Percentiles rank a stretch among this genome's conserved stretches.
Conservation (phyloP, 1,140 invertebrate genomes). For the Tetragnatha versicolor region DNA sequence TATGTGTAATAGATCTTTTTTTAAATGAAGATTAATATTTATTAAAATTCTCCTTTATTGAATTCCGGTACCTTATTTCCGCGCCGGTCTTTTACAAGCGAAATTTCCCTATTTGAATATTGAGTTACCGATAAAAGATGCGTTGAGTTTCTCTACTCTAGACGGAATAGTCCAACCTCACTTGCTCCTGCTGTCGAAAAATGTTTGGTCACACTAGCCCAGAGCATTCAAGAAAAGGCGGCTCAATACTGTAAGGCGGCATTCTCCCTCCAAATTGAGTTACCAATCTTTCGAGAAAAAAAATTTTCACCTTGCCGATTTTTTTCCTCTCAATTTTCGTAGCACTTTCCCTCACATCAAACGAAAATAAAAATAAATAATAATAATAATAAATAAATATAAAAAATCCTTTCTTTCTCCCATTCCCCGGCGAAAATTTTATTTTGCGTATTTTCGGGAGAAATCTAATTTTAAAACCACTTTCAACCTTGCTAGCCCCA, state of each 20-base stretch:
- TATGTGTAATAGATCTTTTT: too few species aligned
- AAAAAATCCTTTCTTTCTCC: not conserved
- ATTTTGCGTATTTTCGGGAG: conserved; percentile 31
- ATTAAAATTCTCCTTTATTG: too few species aligned
- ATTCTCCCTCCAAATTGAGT: conserved; percentile 29
- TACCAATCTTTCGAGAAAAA: conserved; percentile 1
- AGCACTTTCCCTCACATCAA: too few species aligned
- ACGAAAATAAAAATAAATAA: not conserved
- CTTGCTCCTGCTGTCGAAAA: not conserved
- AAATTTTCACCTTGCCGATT: not conserved
- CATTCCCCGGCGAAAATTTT: conserved; percentile 4
- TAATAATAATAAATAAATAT: not conserved
- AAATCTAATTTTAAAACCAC: conserved; percentile 46
- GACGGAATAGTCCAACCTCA: not conserved
- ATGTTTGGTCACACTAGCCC: not conserved
- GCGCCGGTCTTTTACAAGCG: not conserved
- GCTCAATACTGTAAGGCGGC: conserved; percentile 14
- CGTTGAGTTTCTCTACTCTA: not conserved
- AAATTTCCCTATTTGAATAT: not conserved
- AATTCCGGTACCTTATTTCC: too few species aligned
- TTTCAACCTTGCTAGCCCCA: conserved; percentile 28
- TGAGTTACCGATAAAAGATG: too few species aligned
- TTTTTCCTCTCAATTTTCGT: not conserved
- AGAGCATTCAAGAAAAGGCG: too few species aligned
- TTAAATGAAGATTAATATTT: too few species aligned